Base-by-base conservation (phyloP, 2,797 vertebrate genomes). In the Mionectes olivaceus region DNA sequence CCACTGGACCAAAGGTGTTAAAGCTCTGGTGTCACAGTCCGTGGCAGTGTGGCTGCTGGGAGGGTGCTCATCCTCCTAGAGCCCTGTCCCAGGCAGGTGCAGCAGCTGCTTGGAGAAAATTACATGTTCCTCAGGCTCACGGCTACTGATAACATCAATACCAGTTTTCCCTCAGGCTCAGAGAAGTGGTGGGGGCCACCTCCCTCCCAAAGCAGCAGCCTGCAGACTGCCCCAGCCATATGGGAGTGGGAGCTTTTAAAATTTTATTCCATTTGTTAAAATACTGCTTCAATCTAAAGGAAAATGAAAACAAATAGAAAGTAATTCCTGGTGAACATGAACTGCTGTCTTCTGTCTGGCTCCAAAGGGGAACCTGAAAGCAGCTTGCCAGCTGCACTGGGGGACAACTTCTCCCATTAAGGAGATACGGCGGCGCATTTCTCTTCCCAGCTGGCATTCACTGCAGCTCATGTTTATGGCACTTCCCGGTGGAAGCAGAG, bases 371-470 rank as follows among this genome's bases (percentile, higher is more conserved):
- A 79, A 17, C 50, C 46, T 84, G 84, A 61, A 44, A 95, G 43
- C 77, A 90, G 76, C 65, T 86, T 93, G 57, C 83, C 65, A 75
- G 83, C 55, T 73, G 44, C 69, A n/a, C 69, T 24, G n/a, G 61
- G 81, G 80, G 94, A 67, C 43, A 55, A 52, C 65, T 59, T 68
- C 89, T 88, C 57, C 93, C 2, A 3, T 89, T 90, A 41, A 88
- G 90, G 80, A 89, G 61, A 37, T 78, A 37, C 0, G 9, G 68
- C 89, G 86, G 8, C 35, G 61, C 76, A 49, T 88, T 88, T 94
- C 87, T 85, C 73, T 93, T 89, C 85, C 83, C 80, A 71, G 84
- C 86, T 92, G 89, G 71, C 63, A 30, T 78, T 55, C 55, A 18
- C 19, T 44, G 77, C 13, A 4, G 77, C 89, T 87, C 14, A 1